Conservation (phyloP, 2,888 invertebrate genomes). For the Nematopogon swammerdamellus region DNA sequence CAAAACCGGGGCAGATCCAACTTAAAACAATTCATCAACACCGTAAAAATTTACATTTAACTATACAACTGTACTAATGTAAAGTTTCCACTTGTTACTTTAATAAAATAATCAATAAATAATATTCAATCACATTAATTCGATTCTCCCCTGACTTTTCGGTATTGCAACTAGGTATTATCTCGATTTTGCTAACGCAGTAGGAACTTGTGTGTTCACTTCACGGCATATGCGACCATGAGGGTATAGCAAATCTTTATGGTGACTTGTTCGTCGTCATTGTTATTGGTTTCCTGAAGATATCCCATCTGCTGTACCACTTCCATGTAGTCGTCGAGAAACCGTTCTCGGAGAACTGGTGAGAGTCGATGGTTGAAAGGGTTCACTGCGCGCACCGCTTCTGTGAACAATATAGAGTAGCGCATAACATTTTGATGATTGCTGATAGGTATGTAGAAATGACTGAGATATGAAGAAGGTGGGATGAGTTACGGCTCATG, state of each 20-base stretch:
- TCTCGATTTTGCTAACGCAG: too few species aligned
- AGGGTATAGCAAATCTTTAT: constrained; percentile 46
- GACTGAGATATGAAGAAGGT: neutral
- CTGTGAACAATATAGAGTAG: constrained; percentile 36
- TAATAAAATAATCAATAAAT: too few species aligned
- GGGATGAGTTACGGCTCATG: neutral
- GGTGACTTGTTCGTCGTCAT: constrained; percentile 30
- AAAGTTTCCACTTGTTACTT: too few species aligned
- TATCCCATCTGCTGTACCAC: constrained; percentile 44
- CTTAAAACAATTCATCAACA: too few species aligned
- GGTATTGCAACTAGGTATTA: too few species aligned
- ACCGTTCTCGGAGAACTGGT: constrained; percentile 52
- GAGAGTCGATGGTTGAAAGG: constrained; percentile 66
- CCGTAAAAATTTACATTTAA: too few species aligned
- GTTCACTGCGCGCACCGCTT: constrained; percentile 65
- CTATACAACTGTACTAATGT: too few species aligned
- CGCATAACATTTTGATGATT: constrained; percentile 2
- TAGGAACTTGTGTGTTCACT: constrained; percentile 13
- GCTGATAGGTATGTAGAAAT: neutral
- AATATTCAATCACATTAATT: too few species aligned
- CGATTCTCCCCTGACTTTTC: too few species aligned
- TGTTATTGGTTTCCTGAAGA: constrained; percentile 31
- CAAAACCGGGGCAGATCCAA: too few species aligned
- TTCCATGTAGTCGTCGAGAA: constrained; percentile 58
- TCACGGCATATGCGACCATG: constrained; percentile 43